phyloP scores from a whole-genome alignment of 2,797 vertebrate species.

The Ctenosaura bakeri region DNA sequence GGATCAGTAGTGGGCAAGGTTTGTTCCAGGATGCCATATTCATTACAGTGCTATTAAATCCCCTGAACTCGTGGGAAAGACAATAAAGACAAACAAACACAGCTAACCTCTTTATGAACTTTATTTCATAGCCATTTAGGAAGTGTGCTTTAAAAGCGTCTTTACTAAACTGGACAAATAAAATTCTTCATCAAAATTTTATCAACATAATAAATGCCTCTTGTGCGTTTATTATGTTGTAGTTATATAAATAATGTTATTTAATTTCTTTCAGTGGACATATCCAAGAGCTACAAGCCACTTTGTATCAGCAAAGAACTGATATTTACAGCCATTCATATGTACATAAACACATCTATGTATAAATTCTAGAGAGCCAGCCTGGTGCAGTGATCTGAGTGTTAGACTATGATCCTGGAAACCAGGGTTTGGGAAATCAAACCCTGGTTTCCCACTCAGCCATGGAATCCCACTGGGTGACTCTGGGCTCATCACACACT shows the following conservation, averaged over 20 bases:
- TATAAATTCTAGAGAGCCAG: no score
- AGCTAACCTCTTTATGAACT: constrained; percentile 9
- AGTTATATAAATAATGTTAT: not conserved
- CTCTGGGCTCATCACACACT: no score
- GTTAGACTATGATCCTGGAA: no score
- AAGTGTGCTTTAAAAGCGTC: not conserved
- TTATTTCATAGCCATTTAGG: constrained; percentile 13
- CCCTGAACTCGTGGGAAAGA: not conserved
- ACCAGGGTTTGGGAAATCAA: no score
- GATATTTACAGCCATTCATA: no score
- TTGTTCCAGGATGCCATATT: not conserved
- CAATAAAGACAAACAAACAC: not conserved
- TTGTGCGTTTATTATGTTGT: not conserved
- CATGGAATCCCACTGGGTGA: no score
- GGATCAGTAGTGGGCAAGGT: not conserved
- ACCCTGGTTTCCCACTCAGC: no score
- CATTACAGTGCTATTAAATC: constrained; percentile 13
- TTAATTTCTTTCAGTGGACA: not conserved
- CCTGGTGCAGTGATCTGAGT: no score
- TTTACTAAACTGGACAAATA: not conserved
- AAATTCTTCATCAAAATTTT: not conserved
- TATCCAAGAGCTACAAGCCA: not conserved
- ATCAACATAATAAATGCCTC: not conserved
- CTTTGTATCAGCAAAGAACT: not conserved
- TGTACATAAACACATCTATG: no score